Conservation (phyloP, 2,113 vertebrate genomes). For the Percopsis transmontana region DNA sequence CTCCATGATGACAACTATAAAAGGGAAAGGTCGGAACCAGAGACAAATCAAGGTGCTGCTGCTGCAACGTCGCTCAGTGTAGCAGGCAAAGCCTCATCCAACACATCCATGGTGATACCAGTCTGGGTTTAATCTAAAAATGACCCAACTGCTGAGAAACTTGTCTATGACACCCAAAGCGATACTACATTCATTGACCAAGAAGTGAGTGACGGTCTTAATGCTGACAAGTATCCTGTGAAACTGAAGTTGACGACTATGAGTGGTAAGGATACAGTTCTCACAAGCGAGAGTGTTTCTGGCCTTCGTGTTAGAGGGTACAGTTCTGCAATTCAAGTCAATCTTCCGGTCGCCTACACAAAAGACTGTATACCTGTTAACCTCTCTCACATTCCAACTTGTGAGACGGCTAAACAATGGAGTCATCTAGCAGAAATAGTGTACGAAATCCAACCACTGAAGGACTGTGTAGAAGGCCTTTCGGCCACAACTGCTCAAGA, state of each 20-base stretch:
- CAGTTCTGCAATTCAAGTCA: not conserved
- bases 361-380: constrained; percentile 16
- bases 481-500: no score
- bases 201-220: not conserved
- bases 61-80: not conserved
- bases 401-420: constrained; percentile 14
- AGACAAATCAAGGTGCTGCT: no score
- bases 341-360: constrained; percentile 9
- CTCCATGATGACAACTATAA: not conserved
- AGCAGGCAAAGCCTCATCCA: not conserved
- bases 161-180: constrained; percentile 4
- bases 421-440: constrained; percentile 3
- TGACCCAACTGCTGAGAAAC: not conserved
- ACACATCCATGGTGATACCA: no score
- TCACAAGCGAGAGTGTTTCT: not conserved
- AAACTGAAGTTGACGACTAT: not conserved
- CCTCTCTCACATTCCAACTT: constrained; percentile 20
- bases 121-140: not conserved
- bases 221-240: not conserved
- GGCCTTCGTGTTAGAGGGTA: constrained; percentile 12
- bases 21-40: not conserved
- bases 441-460: constrained; percentile 21
- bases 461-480: no score
- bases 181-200: not conserved
- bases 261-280: not conserved